These are phyloP conservation scores for Atherix ibis DNA, from an alignment of 2,888 invertebrate species.

Conservation along the genomic window DNA sequence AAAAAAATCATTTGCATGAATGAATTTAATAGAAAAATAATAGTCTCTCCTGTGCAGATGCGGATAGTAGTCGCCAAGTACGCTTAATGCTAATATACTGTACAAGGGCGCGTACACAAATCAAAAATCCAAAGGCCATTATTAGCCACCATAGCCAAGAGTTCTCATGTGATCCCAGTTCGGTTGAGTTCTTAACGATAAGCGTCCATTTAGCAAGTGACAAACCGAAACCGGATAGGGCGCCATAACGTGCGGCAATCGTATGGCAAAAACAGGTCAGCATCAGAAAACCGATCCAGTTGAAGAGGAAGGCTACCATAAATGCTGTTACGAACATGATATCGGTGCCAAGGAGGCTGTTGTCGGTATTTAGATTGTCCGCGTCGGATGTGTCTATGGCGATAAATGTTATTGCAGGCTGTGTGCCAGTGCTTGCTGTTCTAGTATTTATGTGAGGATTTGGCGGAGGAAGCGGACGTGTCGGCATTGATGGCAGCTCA, in stretches of 20 bases:
- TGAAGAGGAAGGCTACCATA: slow-evolving; percentile 89
- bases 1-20: too few relatives aligned
- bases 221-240: slow-evolving; percentile 80
- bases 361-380: slow-evolving; percentile 58
- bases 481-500: slow-evolving; percentile 36
- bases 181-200: slow-evolving; percentile 82
- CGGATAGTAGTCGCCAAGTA: slow-evolving; percentile 73
- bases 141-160: slow-evolving; percentile 88
- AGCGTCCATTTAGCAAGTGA: slow-evolving; percentile 91
- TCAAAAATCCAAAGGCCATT: slow-evolving; percentile 76
- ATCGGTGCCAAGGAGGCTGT: slow-evolving; percentile 75
- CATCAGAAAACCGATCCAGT: slow-evolving; percentile 85
- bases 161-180: slow-evolving; percentile 72
- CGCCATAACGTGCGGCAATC: slow-evolving; percentile 84
- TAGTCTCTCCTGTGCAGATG: slow-evolving; percentile 72
- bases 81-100: slow-evolving; percentile 81
- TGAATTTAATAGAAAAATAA: slow-evolving; percentile 62
- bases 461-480: slow-evolving; percentile 22
- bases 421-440: slow-evolving; percentile 16
- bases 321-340: slow-evolving; percentile 88
- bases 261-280: slow-evolving; percentile 90
- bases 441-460: slow-evolving; percentile 11
- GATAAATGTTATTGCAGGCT: slow-evolving; percentile 51
- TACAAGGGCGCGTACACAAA: slow-evolving; percentile 72
- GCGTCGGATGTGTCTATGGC: slow-evolving; percentile 57